These are phyloP conservation scores for Phylloscopus trochiloides DNA, from an alignment of 2,113 vertebrate species.

Conservation along the genomic window DNA sequence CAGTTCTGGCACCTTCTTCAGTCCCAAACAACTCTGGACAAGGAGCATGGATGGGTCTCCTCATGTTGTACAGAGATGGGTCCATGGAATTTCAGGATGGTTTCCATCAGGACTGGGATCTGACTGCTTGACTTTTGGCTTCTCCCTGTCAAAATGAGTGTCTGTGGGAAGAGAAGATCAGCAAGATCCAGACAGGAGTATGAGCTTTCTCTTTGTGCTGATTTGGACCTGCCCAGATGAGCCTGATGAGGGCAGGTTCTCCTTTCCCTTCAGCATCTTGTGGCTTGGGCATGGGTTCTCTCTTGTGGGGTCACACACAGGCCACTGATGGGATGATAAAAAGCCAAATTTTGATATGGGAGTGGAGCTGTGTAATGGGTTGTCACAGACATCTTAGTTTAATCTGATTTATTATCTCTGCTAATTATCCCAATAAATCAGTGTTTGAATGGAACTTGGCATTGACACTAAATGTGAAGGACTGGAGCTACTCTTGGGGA, in stretches of 20 bases:
- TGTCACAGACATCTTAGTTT: not conserved
- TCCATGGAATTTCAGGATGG: fast-evolving
- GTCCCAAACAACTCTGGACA: not conserved
- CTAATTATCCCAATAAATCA: constrained; percentile 6
- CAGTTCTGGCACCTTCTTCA: not conserved
- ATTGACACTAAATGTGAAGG: not conserved
- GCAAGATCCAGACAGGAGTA: not conserved
- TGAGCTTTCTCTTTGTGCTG: not conserved
- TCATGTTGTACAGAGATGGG: fast-evolving
- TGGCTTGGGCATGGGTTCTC: fast-evolving
- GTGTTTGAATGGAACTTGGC: not conserved
- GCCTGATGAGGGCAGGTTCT: not conserved
- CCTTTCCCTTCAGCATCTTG: not conserved
- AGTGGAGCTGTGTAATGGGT: not conserved
- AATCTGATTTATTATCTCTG: not conserved
- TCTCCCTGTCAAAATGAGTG: not conserved
- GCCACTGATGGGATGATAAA: not conserved
- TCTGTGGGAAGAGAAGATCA: not conserved
- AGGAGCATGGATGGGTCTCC: not conserved
- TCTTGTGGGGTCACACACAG: fast-evolving
- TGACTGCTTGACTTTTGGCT: not conserved
- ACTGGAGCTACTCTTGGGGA: not conserved
- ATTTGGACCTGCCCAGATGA: not conserved
- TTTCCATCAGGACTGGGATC: not conserved
- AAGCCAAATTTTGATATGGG: not conserved